Percentiles rank a stretch among this genome's conserved stretches.
Conservation (phyloP, 2,113 vertebrate genomes). For the Malurus cyaneus region DNA sequence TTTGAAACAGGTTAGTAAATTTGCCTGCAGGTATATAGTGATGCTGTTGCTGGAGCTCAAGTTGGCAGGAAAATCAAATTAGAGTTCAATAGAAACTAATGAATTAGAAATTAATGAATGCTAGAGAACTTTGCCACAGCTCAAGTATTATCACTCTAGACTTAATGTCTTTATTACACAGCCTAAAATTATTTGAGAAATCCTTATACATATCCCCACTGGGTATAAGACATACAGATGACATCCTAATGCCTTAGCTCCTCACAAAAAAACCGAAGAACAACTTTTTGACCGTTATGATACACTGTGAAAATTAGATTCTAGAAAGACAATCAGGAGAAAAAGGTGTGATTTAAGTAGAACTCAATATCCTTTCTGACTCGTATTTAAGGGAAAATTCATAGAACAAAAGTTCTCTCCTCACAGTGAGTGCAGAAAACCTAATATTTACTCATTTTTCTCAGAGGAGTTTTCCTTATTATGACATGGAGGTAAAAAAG, state of each 20-base stretch:
- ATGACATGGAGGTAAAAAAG: not conserved
- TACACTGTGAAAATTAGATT: not conserved
- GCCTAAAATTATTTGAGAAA: not conserved
- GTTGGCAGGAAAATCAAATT: not conserved
- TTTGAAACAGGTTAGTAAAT: not conserved
- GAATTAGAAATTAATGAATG: not conserved
- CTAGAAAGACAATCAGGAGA: not conserved
- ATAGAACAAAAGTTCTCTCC: not conserved
- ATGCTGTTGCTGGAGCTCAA: not conserved
- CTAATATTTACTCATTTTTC: not conserved
- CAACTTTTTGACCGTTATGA: not conserved
- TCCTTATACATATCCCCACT: not conserved
- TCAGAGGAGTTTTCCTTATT: not conserved
- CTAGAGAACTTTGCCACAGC: not conserved
- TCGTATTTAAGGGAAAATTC: not conserved
- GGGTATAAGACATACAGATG: not conserved
- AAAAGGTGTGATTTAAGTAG: not conserved
- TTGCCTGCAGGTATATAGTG: not conserved
- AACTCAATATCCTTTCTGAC: not conserved
- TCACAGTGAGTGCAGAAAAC: not conserved
- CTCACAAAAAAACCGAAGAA: not conserved
- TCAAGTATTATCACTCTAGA: not conserved
- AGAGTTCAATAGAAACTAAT: not conserved
- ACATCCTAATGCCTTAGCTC: not conserved
- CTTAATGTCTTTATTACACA: not conserved